phyloP scores from a whole-genome alignment of 2,888 invertebrate genomes.

The Lycophotia porphyrea region DNA sequence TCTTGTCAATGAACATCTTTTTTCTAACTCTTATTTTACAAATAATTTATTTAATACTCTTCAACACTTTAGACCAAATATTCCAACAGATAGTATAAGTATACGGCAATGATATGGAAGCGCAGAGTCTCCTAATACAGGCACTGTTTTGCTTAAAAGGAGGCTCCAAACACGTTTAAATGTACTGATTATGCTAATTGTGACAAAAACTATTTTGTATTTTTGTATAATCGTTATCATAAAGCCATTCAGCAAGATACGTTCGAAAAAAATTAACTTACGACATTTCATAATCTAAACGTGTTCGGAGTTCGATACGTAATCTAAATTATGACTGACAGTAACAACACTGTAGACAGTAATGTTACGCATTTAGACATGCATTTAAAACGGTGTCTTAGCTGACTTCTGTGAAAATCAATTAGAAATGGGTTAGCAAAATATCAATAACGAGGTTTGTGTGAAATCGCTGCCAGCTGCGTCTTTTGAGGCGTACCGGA shows the following conservation, averaged over 20 bases:
- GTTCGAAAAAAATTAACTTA: conserved; percentile 47
- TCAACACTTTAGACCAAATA: too few relatives aligned
- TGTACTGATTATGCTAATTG: too few relatives aligned
- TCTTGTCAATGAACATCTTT: too few relatives aligned
- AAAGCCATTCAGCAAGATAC: not conserved
- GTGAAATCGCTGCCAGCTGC: conserved; percentile 37
- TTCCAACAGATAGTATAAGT: too few relatives aligned
- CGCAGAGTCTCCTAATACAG: too few relatives aligned
- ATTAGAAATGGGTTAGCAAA: conserved; percentile 46
- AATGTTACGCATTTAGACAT: conserved; percentile 55
- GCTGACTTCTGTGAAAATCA: conserved; percentile 39
- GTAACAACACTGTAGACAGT: conserved; percentile 42
- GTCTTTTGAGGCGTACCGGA: conserved; percentile 9
- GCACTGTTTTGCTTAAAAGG: too few relatives aligned
- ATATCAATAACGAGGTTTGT: conserved; percentile 31
- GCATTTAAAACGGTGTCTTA: conserved; percentile 37
- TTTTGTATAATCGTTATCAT: conserved; percentile 21
- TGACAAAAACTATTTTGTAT: too few relatives aligned
- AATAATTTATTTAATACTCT: too few relatives aligned
- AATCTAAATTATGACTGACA: conserved; percentile 61
- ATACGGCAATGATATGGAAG: too few relatives aligned
- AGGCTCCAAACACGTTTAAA: too few relatives aligned
- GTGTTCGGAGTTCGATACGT: conserved; percentile 48
- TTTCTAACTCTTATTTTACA: too few relatives aligned
- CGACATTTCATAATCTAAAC: conserved; percentile 48